phyloP scores from a whole-genome alignment of 2,797 vertebrate genomes.

The Coregonus sp. region DNA sequence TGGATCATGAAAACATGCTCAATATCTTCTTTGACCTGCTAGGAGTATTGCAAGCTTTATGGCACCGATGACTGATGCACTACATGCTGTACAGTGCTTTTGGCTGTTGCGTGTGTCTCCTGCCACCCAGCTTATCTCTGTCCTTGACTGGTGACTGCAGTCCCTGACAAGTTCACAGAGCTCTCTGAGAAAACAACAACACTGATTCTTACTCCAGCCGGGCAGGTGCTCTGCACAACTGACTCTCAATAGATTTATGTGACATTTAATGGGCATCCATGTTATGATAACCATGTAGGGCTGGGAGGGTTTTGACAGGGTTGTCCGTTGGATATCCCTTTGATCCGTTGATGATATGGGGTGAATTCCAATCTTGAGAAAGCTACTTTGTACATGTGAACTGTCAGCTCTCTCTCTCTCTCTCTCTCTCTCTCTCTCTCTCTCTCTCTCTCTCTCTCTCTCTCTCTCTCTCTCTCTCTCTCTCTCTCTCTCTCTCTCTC shows the following conservation, averaged over 20 bases:
- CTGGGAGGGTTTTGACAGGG: constrained; percentile 54
- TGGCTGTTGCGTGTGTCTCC: background rate
- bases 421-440: constrained; percentile 14
- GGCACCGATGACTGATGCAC: background rate
- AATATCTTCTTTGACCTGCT: background rate
- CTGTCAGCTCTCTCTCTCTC: constrained; percentile 39
- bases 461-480: too few relatives aligned
- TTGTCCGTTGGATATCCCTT: constrained; percentile 54
- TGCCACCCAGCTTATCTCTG: constrained; percentile 34
- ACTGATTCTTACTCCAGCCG: background rate
- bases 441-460: too few relatives aligned
- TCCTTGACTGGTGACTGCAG: constrained; percentile 52
- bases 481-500: too few relatives aligned
- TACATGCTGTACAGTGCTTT: background rate
- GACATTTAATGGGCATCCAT: constrained; percentile 61
- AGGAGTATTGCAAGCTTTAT: background rate
- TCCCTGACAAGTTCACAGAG: constrained; percentile 34
- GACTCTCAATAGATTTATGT: constrained; percentile 64
- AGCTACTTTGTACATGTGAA: constrained; percentile 57
- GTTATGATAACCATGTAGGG: constrained; percentile 52
- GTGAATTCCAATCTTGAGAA: constrained; percentile 71
- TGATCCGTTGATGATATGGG: constrained; percentile 67
- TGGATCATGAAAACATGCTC: background rate
- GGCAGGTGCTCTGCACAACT: constrained; percentile 27
- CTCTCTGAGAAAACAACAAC: background rate